Percentiles rank a stretch among this genome's conserved stretches.
phyloP scores from a whole-genome alignment of 53 echinoderm and acorn worm species.

The Henricia sp. region DNA sequence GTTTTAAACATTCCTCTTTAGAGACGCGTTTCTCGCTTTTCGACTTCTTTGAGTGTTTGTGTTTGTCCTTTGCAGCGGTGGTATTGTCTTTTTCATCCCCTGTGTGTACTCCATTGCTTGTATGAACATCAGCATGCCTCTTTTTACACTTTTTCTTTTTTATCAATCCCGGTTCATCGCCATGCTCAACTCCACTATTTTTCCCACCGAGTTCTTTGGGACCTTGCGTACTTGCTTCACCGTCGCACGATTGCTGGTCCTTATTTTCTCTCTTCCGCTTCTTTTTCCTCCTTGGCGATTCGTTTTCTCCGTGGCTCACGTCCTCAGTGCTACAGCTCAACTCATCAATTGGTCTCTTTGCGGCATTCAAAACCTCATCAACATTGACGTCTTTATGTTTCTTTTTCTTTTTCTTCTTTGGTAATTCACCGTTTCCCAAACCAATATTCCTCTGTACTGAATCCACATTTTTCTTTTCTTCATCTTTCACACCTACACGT shows the following conservation, averaged over 20 bases:
- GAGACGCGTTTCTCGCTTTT: too few species aligned
- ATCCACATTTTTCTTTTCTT: conserved; percentile 13
- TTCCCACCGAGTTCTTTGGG: neutral
- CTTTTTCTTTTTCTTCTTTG: conserved; percentile 52
- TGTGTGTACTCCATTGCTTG: too few species aligned
- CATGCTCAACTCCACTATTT: conserved; percentile 3
- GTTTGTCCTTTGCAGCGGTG: too few species aligned
- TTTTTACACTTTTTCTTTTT: neutral
- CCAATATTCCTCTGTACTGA: neutral
- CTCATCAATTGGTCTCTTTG: conserved; percentile 2
- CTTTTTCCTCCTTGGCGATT: neutral
- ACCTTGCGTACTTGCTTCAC: too few species aligned
- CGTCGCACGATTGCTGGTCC: too few species aligned
- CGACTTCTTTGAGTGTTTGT: too few species aligned
- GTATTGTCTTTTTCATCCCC: too few species aligned
- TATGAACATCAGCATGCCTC: neutral
- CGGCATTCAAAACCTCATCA: neutral
- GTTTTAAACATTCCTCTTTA: too few species aligned
- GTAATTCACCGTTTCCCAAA: neutral
- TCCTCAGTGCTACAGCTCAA: conserved; percentile 1
- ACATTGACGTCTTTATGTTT: neutral
- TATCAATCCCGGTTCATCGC: neutral
- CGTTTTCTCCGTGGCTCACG: neutral
- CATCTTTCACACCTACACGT: neutral
- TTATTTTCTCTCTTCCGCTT: neutral